Evolutionary conservation across 2,113 vertebrate species (phyloP).

Genomic region (Suricata suricatta): DNA sequence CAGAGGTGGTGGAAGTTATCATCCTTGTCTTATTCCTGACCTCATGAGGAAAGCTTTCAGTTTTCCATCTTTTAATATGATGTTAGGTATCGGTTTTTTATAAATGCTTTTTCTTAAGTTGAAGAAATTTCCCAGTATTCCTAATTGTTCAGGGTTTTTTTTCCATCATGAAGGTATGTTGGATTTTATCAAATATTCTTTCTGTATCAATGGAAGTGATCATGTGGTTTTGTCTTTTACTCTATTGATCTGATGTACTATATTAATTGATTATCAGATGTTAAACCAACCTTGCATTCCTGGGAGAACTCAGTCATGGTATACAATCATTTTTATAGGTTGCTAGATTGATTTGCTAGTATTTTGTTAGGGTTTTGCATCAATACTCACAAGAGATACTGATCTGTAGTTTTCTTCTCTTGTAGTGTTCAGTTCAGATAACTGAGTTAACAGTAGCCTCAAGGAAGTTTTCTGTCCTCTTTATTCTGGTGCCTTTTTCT

Average conservation of each 20-base stretch:
- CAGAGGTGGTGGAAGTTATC: background rate
- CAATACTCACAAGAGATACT: background rate
- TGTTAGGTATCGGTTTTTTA: background rate
- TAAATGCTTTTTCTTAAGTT: background rate
- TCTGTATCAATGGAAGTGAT: background rate
- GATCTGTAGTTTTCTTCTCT: background rate
- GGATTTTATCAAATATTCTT: background rate
- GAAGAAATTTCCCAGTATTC: background rate
- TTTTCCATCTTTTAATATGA: background rate
- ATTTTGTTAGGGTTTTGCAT: background rate
- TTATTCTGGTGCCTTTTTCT: background rate
- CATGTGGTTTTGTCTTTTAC: background rate
- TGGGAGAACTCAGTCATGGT: background rate
- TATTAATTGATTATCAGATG: no score
- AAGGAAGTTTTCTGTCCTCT: background rate
- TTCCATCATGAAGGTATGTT: background rate
- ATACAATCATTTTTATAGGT: background rate
- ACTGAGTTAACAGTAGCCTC: background rate
- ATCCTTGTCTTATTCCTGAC: background rate
- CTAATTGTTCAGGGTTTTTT: background rate
- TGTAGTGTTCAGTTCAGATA: background rate
- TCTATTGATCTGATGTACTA: background rate
- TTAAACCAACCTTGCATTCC: no score
- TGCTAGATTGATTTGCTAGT: background rate
- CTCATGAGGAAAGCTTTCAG: background rate